Conservation (phyloP, 1,140 invertebrate species). For the Patella vulgata region DNA sequence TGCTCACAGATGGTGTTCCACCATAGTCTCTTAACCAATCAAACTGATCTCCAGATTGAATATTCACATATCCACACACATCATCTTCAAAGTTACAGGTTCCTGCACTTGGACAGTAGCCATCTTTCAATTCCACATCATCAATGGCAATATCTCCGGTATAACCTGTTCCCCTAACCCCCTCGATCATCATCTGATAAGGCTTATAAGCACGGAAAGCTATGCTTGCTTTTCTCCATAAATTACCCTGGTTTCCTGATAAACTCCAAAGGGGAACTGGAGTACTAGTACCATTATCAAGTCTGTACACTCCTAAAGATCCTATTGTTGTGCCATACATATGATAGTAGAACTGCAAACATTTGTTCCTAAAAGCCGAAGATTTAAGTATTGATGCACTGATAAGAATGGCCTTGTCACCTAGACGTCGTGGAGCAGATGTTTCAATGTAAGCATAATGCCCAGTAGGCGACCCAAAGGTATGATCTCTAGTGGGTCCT, state of each 20-base stretch:
- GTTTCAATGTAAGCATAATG: constrained; percentile 61
- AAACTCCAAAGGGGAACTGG: constrained; percentile 2
- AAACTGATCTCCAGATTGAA: constrained; percentile 47
- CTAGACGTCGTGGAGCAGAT: constrained; percentile 37
- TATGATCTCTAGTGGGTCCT: constrained; percentile 81
- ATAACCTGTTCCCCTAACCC: constrained; percentile 41
- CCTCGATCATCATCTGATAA: constrained; percentile 51
- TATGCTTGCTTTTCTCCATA: constrained; percentile 31
- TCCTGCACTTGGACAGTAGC: constrained; percentile 45
- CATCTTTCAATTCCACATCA: constrained; percentile 51
- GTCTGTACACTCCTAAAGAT: constrained; percentile 47
- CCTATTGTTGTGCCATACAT: constrained; percentile 75
- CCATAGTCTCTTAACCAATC: constrained; percentile 54
- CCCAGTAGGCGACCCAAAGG: constrained; percentile 60
- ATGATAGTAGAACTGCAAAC: constrained; percentile 76
- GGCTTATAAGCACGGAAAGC: constrained; percentile 18
- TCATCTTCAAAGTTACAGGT: constrained; percentile 59
- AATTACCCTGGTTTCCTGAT: constrained; percentile 12
- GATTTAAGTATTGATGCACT: constrained; percentile 31
- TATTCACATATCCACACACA: constrained; percentile 57
- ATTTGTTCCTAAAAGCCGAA: constrained; percentile 21
- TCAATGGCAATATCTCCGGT: constrained; percentile 60
- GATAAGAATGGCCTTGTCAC: constrained; percentile 41
- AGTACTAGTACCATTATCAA: constrained; percentile 24
- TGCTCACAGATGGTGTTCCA: constrained; percentile 38